Evolutionary conservation across 2,797 vertebrate genomes (phyloP), one percentile per base, ranked within the genome.

Genomic region (Rhyacichthys aspro): DNA sequence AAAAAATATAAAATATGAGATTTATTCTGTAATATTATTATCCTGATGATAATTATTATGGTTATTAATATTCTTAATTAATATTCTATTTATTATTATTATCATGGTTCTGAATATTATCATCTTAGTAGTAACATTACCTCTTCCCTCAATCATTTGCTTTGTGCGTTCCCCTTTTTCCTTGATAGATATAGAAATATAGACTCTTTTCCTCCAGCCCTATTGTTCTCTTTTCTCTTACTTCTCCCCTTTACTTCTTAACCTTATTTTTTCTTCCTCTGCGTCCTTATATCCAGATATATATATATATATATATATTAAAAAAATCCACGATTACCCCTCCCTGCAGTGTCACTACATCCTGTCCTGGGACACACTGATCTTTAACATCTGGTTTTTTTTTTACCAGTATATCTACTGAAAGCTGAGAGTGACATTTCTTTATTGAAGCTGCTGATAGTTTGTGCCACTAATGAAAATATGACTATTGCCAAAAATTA

Each of bases 1-100:
- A 71, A 93, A 91, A 86, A 82, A 67, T 92, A 93, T 93, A 90
- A 92, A 93, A 94, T 84, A 89, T 89, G 83, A 96, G 93, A 95
- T 96, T 95, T 98, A 96, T 97, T 98, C 96, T 96, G 95, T 93
- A 97, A 95, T 96, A 96, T 97, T 86, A 84, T 77, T 86, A 86
- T 89, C 72, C 95, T 95, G 83, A 88, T 89, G 74, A 91, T 88
- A 85, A 90, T 88, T 56, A 56, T 56, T 57, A 71, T 76, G 56
- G 70, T 71, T 85, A 89, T 87, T 85, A 86, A 82, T 88, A 90
- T 86, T 81, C 95, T 95, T 89, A 89, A 90, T 92, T 89, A 84
- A 90, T 89, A 89, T 90, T 84, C 95, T 95, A 84, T 89, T 90
- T 88, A 85, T 88, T 87, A 87, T 88, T 81, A 87, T 88, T 83